Evolutionary conservation across 2,888 invertebrate genomes (phyloP).

Genomic region (Taenaris catops): DNA sequence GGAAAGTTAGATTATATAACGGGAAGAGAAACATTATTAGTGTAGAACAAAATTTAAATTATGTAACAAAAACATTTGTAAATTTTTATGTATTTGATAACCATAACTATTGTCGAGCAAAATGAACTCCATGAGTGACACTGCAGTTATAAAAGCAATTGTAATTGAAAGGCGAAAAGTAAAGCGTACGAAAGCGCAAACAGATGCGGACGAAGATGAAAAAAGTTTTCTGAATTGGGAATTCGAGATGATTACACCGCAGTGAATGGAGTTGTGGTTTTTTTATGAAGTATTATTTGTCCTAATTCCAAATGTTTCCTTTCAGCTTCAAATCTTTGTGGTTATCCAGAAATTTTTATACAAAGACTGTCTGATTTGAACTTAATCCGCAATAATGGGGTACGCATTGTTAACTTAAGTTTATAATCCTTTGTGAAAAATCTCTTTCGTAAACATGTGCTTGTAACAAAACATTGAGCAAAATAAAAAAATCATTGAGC

Average conservation of each 20-base stretch:
- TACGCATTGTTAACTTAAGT: constrained; percentile 30
- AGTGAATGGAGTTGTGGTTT: constrained; percentile 66
- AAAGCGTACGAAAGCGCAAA: constrained; percentile 41
- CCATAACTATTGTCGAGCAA: no score
- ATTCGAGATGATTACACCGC: constrained; percentile 74
- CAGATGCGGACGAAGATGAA: constrained; percentile 77
- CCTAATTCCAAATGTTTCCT: constrained; percentile 65
- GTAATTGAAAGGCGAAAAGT: constrained; percentile 50
- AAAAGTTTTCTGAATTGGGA: constrained; percentile 71
- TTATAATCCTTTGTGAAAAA: constrained; percentile 40
- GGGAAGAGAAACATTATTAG: no score
- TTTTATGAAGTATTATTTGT: constrained; percentile 72
- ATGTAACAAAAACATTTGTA: no score
- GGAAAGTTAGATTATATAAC: no score
- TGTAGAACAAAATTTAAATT: no score
- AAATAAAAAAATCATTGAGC: no score
- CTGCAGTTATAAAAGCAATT: constrained; percentile 27
- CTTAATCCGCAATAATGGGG: constrained; percentile 39
- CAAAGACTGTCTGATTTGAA: constrained; percentile 56
- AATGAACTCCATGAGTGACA: no score
- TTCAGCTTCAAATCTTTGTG: constrained; percentile 52
- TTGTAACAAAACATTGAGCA: not conserved
- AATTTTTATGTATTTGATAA: no score
- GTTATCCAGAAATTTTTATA: constrained; percentile 37
- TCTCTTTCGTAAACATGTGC: constrained; percentile 20